These are phyloP conservation scores for Zygogramma bicolorata DNA, from an alignment of 2,888 invertebrate genomes.

Conservation along the genomic window DNA sequence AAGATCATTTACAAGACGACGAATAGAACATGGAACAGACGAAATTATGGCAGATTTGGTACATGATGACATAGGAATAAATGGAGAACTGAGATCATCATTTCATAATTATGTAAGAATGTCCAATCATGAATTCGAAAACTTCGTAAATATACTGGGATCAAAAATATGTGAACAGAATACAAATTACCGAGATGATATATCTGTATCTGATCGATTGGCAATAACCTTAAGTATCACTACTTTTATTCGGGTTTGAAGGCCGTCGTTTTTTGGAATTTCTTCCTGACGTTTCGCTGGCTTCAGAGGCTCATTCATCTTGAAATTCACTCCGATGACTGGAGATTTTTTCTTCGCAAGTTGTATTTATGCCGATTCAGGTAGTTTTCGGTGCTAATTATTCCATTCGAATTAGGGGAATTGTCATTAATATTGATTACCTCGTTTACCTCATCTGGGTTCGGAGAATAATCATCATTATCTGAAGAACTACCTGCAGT, in stretches of 20 bases:
- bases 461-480: no score
- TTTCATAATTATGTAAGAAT: slow-evolving; percentile 12
- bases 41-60: slow-evolving; percentile 21
- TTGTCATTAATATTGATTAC: no score
- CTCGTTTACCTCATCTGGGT: no score
- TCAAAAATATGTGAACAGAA: background rate
- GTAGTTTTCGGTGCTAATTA: no score
- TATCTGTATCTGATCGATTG: background rate
- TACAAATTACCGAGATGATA: background rate
- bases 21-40: slow-evolving; percentile 18
- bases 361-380: no score
- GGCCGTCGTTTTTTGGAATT: no score
- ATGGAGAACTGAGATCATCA: slow-evolving; percentile 22
- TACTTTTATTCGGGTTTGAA: background rate
- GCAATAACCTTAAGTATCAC: background rate
- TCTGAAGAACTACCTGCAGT: no score
- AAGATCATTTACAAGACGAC: slow-evolving; percentile 16
- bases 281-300: no score
- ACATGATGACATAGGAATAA: slow-evolving; percentile 8
- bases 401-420: no score
- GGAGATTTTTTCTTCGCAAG: no score
- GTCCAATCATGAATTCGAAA: background rate
- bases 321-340: no score
- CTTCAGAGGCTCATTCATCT: no score
- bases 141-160: background rate